phyloP scores from a whole-genome alignment of 2,113 vertebrate species.

The Desmodus rotundus region DNA sequence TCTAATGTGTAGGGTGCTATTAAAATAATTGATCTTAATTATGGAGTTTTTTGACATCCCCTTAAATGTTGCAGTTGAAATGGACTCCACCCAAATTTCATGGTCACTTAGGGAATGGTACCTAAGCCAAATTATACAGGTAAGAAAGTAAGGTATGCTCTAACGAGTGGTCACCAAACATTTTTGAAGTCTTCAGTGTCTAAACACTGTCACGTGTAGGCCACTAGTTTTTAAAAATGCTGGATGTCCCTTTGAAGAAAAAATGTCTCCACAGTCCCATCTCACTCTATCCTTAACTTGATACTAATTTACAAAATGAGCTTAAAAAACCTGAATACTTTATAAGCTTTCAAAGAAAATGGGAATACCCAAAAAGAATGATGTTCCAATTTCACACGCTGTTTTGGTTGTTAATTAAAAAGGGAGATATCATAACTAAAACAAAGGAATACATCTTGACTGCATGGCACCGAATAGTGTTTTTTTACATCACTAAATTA shows the following conservation, averaged over 20 bases:
- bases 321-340: neutral
- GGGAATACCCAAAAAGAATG: neutral
- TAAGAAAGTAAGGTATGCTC: neutral
- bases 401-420: neutral
- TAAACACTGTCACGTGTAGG: neutral
- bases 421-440: neutral
- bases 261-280: neutral
- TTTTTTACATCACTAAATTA: neutral
- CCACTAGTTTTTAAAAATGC: neutral
- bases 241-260: neutral
- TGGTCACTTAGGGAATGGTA: neutral
- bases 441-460: neutral
- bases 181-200: neutral
- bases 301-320: neutral
- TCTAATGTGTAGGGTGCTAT: neutral
- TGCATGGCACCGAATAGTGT: neutral
- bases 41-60: neutral
- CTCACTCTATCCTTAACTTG: neutral
- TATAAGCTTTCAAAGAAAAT: neutral
- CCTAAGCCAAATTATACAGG: neutral
- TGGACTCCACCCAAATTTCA: neutral
- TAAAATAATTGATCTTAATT: neutral
- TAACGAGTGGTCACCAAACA: neutral
- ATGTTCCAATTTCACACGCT: neutral
- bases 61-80: neutral